Evolutionary conservation across 2,888 invertebrate genomes (phyloP), one percentile per base, ranked within the genome.

Genomic region (Panopea generosa): DNA sequence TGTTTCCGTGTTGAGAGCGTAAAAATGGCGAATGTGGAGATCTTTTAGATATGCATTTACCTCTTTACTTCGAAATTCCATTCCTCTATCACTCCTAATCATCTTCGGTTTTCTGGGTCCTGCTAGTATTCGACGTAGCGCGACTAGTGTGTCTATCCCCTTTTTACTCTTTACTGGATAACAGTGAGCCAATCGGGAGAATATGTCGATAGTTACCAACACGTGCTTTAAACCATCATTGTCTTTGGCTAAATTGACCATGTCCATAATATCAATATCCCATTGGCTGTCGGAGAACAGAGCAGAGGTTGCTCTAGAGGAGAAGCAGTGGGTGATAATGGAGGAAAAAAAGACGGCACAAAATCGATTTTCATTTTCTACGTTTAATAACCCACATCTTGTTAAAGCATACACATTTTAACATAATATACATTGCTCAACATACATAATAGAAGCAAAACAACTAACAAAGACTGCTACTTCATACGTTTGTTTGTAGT

Each of bases 231-330:
- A 38, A 18, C 57, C 68, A 22, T 74, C 63, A 68, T 74, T 74
- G 14, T 63, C 9, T 2, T 52, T 47, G 14, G 45, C 29, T 29
- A 74, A 63, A 14, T 27, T 16, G 18, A 18, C 18, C 67, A 74
- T 68, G 29, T 74, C 74, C 62, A 68, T 68, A 4, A 74, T 9
- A 45, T 69, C 69, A 9, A 55, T 55, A 24, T 69, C 75, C 75
- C 75, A 75, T 29, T 38, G 53, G 49, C 69, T 69, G 43, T 69
- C 74, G n/a, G n/a, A n/a, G n/a, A n/a, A n/a, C n/a, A n/a, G n/a
- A n/a, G n/a, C n/a, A n/a, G n/a, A n/a, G n/a, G n/a, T n/a, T n/a
- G n/a, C n/a, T n/a, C n/a, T n/a, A n/a, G n/a, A n/a, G n/a, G n/a
- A n/a, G n/a, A n/a, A n/a, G n/a, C n/a, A n/a, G n/a, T n/a, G n/a